Base-by-base conservation (phyloP, 2,797 vertebrate genomes). In the Salarias fasciatus region DNA sequence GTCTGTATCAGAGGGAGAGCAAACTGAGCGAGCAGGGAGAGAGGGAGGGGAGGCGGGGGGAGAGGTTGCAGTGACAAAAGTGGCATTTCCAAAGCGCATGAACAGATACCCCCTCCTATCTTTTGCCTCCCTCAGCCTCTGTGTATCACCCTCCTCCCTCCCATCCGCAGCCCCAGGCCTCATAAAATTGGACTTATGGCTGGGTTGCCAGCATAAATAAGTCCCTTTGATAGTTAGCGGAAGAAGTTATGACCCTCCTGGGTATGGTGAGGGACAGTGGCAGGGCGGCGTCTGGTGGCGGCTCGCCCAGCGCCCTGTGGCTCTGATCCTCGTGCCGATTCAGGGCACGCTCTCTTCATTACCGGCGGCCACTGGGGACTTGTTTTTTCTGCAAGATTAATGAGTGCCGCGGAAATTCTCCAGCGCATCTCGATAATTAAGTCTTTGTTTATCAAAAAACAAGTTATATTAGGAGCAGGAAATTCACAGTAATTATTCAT, bases 381-480 rank as follows among this genome's bases (percentile, higher is more conserved):
- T 96, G 95, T 96, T 87, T 96, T 96, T 96, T 96, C 95, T 96
- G 95, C 95, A 97, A 98, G 97, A 99, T 98, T 99, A 98, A 99
- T 99, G 97, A 99, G 96, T 91, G 93, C 95, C 93, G 93, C 95
- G 92, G 95, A 98, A 98, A 98, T 97, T 98, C 96, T 98, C 96
- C 94, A 95, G 96, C 95, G 95, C 97, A 97, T 97, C 96, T 96
- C 94, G 94, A 98, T 98, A 98, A 98, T 99, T 98, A 98, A 99
- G 97, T 98, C 97, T 99, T 99, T 99, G 97, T 99, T 98, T 98
- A 98, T 98, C 96, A 98, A 98, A 99, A 99, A 98, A 98, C 96
- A 98, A 99, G 97, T 98, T 98, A 98, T 98, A 98, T 98, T 98
- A 99, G 97, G 96, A 97, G 96, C 97, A 98, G 97, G 97, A 99